Percentiles rank a stretch among this genome's conserved stretches.
These are phyloP conservation scores for Pleuronectes platessa DNA, from an alignment of 2,113 vertebrate species.

Conservation along the genomic window DNA sequence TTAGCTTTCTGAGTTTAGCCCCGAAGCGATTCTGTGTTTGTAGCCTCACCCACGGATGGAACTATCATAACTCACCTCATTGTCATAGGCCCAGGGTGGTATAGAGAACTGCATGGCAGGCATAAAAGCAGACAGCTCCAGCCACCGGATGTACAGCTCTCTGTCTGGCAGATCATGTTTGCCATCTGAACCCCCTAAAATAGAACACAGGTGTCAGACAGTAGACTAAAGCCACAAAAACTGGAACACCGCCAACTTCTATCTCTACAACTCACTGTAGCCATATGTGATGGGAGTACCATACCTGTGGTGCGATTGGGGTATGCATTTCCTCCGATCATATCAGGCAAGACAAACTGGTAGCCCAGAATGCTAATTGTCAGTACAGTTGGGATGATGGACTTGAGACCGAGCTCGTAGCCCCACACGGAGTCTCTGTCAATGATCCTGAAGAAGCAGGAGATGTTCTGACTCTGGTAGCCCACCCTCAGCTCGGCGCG, in stretches of 20 bases:
- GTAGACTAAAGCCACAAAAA: not conserved
- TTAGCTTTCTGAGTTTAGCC: not conserved
- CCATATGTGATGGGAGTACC: not conserved
- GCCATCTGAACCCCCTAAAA: conserved; percentile 22
- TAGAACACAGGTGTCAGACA: conserved; percentile 28
- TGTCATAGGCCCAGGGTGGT: conserved; percentile 92
- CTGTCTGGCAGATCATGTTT: conserved; percentile 83
- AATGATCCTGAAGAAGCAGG: conserved; percentile 92
- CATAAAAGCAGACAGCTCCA: conserved; percentile 96
- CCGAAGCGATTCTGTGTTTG: not conserved
- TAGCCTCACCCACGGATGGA: not conserved
- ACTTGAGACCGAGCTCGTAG: conserved; percentile 91
- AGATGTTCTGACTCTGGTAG: conserved; percentile 94
- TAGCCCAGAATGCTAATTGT: conserved; percentile 94
- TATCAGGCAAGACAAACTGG: conserved; percentile 89
- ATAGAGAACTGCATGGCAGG: conserved; percentile 97
- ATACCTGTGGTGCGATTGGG: conserved; percentile 78
- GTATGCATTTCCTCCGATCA: conserved; percentile 89
- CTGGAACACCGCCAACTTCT: not conserved
- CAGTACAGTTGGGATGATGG: conserved; percentile 92
- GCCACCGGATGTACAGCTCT: conserved; percentile 96
- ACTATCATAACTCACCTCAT: conserved; percentile 70
- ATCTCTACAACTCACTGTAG: not conserved
- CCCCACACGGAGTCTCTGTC: conserved; percentile 95
- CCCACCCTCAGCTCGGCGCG: conserved; percentile 91